phyloP scores from a whole-genome alignment of 2,113 vertebrate species.

The Xiphophorus maculatus region DNA sequence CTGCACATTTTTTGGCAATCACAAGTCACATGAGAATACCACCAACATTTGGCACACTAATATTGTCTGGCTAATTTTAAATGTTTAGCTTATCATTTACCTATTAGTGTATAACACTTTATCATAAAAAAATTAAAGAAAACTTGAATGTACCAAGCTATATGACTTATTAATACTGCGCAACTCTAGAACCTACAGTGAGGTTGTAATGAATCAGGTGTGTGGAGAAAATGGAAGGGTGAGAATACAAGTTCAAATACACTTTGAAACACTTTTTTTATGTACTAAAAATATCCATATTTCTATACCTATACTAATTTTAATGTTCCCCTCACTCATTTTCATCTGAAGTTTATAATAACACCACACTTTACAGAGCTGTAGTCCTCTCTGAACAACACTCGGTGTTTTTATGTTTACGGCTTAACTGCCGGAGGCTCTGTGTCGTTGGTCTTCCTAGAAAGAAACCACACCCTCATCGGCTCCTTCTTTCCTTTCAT shows the following conservation, averaged over 20 bases:
- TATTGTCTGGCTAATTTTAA: background rate
- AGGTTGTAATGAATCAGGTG: conserved; percentile 17
- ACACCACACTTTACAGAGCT: background rate
- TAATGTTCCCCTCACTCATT: conserved; percentile 5
- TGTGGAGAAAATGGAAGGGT: conserved; percentile 14
- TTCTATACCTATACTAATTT: conserved; percentile 12
- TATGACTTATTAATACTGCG: conserved; percentile 21
- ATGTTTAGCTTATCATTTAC: background rate
- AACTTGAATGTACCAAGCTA: conserved; percentile 23
- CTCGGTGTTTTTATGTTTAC: background rate
- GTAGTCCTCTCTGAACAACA: background rate
- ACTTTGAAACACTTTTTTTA: conserved; percentile 9
- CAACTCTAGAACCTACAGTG: conserved; percentile 26
- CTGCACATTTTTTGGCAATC: background rate
- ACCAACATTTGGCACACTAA: conserved; percentile 22
- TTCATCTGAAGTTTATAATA: conserved; percentile 1
- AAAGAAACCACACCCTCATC: conserved; percentile 99
- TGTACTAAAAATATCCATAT: conserved; percentile 49
- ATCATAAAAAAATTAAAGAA: background rate
- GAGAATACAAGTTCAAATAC: background rate
- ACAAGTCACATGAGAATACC: conserved; percentile 5
- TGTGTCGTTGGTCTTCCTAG: conserved; percentile 84
- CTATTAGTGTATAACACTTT: background rate
- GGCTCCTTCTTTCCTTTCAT: conserved; percentile 99
- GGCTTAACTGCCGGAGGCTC: conserved; percentile 66